Conservation (phyloP, 23 tunicate genomes). For the Styela plicata region DNA sequence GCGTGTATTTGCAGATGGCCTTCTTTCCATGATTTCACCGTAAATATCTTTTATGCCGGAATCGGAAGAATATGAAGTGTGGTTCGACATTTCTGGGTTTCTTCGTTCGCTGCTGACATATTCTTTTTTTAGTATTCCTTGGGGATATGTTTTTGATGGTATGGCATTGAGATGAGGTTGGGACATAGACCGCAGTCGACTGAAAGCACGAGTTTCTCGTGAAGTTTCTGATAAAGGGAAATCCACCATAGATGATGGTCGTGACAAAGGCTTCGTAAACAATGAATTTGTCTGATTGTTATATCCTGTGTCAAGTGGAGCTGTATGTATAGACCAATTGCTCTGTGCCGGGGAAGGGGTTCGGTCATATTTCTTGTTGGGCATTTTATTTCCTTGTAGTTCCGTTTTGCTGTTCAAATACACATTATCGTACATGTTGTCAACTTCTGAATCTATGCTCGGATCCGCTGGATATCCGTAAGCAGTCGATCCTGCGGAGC, state of each 20-base stretch:
- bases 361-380: neutral
- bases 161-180: constrained; percentile 52
- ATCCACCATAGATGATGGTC: constrained; percentile 34
- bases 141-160: constrained; percentile 64
- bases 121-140: constrained; percentile 67
- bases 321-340: constrained; percentile 83
- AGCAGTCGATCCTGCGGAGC: neutral
- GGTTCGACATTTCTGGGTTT: constrained; percentile 4
- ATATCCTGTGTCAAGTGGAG: constrained; percentile 47
- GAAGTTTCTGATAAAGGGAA: constrained; percentile 47
- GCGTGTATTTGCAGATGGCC: neutral
- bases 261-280: neutral
- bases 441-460: constrained; percentile 14
- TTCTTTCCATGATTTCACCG: constrained; percentile 1
- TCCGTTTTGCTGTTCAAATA: constrained; percentile 14
- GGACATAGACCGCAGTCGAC: constrained; percentile 52
- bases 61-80: constrained; percentile 27
- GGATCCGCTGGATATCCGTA: constrained; percentile 26
- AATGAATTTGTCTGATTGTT: constrained; percentile 3
- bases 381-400: neutral
- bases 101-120: neutral
- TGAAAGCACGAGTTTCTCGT: constrained; percentile 15
- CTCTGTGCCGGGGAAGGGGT: constrained; percentile 62
- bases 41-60: constrained; percentile 36
- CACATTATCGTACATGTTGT: constrained; percentile 28